Base-by-base conservation (phyloP, 1,140 invertebrate genomes). In the Platorchestia sp. region DNA sequence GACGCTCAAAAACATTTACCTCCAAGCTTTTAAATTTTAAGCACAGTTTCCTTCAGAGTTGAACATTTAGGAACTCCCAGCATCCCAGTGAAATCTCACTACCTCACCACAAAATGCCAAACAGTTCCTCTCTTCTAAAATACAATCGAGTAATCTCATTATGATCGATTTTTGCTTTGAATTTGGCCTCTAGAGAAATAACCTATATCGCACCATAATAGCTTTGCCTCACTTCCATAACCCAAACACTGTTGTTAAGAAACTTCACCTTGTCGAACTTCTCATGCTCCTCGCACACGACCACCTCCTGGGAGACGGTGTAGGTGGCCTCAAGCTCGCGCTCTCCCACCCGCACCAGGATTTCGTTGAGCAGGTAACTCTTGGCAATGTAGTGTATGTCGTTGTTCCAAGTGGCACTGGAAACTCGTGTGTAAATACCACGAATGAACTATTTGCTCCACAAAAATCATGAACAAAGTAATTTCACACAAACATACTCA, bases 341-440 rank as follows among this genome's bases (percentile, higher is more conserved):
- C 0, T 98, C 98, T 36, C 99, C 99, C 45, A 99, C 98, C 97
- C 98, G 98, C 0, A 99, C 98, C 97, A 99, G 98, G 45, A 99
- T 97, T 0, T 99, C 99, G 97, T 99, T 98, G 90, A 98, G 98
- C 98, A 99, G 99, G 97, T 99, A 99, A 0, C 98, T 98, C 96
- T 98, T 97, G 0, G 99, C 99, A 51, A 99, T 97, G 45, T 98
- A 97, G 75, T 98, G 97, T 5, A 99, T 99, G 95, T 98, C 98
- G 45, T 97, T 96, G 6, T 99, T 99, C 99, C 99, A 99, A 0
- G 99, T 99, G 41, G 99, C 99, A 97, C 98, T 98, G 96, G 3
- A 93, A 75, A 75, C 10, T 36, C 10, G 3, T 27, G 36, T 75
- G 59, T 75, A 10, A 14, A 75, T 75, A 75, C 36, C 59, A 75